Evolutionary conservation across 2,797 vertebrate genomes (phyloP).

Genomic region (Glossophaga mutica): DNA sequence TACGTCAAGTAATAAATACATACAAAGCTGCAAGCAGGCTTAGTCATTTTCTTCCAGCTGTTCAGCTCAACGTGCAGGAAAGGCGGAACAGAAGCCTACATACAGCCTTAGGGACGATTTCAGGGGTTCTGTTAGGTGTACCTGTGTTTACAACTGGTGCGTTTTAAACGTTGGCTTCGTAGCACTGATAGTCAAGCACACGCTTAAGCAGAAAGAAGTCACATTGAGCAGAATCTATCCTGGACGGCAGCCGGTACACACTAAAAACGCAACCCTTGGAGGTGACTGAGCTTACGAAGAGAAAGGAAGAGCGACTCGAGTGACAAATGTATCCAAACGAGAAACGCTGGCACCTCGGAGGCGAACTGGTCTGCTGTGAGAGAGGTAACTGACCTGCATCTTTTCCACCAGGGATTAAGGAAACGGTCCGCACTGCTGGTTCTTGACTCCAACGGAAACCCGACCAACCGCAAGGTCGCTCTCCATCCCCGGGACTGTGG

Average conservation of each 20-base stretch:
- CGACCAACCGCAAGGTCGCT: slow-evolving; percentile 75
- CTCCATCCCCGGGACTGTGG: slow-evolving; percentile 64
- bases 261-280: slow-evolving; percentile 42
- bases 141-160: slow-evolving; percentile 90
- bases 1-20: slow-evolving; percentile 90
- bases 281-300: slow-evolving; percentile 55
- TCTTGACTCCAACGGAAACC: slow-evolving; percentile 73
- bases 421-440: slow-evolving; percentile 55
- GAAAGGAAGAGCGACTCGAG: slow-evolving; percentile 59
- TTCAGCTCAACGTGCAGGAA: slow-evolving; percentile 73
- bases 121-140: slow-evolving; percentile 69
- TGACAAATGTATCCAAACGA: slow-evolving; percentile 64
- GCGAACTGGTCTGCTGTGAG: slow-evolving; percentile 70
- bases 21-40: slow-evolving; percentile 88
- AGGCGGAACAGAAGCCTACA: slow-evolving; percentile 78
- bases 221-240: slow-evolving; percentile 73
- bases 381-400: slow-evolving; percentile 70
- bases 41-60: slow-evolving; percentile 80
- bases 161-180: slow-evolving; percentile 83
- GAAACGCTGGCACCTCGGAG: slow-evolving; percentile 66
- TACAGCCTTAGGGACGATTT: slow-evolving; percentile 82
- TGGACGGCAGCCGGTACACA: slow-evolving; percentile 41
- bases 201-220: slow-evolving; percentile 78
- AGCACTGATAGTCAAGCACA: slow-evolving; percentile 90
- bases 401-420: slow-evolving; percentile 36